A percentile compares a stretch with the other conserved stretches of the same genome.
These are phyloP conservation scores for Stegophylla sp. DNA, from an alignment of 2,888 invertebrate genomes.

Conservation along the genomic window DNA sequence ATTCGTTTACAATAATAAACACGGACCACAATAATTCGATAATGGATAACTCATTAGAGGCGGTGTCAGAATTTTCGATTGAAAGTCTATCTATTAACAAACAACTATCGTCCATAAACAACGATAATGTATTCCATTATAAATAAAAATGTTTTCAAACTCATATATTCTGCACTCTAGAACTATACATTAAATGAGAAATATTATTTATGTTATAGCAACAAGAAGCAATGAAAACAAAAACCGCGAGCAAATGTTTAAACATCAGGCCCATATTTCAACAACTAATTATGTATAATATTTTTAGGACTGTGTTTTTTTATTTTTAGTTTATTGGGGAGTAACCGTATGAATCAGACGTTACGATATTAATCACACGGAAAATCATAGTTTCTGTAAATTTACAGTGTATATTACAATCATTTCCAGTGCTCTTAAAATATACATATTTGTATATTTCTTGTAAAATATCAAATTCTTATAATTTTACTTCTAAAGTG, in stretches of 20 bases:
- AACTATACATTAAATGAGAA: neutral
- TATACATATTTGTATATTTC: too few relatives aligned
- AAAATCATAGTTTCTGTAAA: neutral
- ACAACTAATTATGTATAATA: constrained; percentile 20
- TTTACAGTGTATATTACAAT: neutral
- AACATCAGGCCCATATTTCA: constrained; percentile 18
- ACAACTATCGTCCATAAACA: neutral
- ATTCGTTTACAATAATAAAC: neutral
- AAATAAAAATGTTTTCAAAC: constrained; percentile 5
- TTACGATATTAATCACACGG: neutral
- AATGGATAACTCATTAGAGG: constrained; percentile 18
- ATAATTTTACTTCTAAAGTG: neutral
- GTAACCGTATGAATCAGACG: neutral
- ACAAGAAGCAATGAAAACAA: neutral
- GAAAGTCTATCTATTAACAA: neutral
- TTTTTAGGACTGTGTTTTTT: constrained; percentile 11
- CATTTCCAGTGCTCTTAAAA: neutral
- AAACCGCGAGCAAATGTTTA: neutral
- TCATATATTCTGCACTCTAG: neutral
- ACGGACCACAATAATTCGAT: neutral
- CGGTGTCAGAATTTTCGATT: neutral
- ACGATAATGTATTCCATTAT: constrained; percentile 14
- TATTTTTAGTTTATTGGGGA: constrained; percentile 24
- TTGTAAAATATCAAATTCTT: too few relatives aligned
- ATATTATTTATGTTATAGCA: neutral